These are phyloP conservation scores for Columba guinea DNA, from an alignment of 2,797 vertebrate species.

Conservation along the genomic window DNA sequence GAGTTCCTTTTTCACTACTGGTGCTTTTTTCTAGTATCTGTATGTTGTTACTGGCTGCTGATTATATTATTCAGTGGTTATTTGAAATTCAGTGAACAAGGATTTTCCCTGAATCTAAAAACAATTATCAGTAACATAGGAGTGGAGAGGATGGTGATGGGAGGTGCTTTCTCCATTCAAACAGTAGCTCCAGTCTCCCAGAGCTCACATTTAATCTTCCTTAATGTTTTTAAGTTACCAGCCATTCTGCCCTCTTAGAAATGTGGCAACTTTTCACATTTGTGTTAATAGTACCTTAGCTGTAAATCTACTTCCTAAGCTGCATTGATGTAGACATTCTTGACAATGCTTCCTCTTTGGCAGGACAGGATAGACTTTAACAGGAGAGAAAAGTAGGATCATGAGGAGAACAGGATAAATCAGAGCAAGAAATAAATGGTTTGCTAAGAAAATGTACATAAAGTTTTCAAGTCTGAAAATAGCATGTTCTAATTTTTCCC, in stretches of 20 bases:
- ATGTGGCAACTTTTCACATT: not conserved
- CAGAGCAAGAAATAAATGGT: not conserved
- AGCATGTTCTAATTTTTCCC: not conserved
- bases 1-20: not conserved
- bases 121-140: not conserved
- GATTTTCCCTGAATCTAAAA: not conserved
- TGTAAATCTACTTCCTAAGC: not conserved
- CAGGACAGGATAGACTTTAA: not conserved
- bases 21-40: not conserved
- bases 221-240: not conserved
- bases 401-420: not conserved
- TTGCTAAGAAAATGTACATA: not conserved
- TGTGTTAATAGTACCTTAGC: not conserved
- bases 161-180: not conserved
- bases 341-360: not conserved
- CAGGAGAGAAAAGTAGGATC: not conserved
- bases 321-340: not conserved
- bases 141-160: not conserved
- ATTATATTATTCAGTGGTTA: not conserved
- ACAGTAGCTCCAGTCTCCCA: not conserved
- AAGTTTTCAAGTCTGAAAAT: not conserved
- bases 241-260: not conserved
- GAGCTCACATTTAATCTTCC: not conserved
- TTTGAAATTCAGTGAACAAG: not conserved
- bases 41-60: not conserved